Percentiles rank a stretch among this genome's conserved stretches.
Evolutionary conservation across 2,797 vertebrate genomes (phyloP).

Genomic region (Xenops minutus): DNA sequence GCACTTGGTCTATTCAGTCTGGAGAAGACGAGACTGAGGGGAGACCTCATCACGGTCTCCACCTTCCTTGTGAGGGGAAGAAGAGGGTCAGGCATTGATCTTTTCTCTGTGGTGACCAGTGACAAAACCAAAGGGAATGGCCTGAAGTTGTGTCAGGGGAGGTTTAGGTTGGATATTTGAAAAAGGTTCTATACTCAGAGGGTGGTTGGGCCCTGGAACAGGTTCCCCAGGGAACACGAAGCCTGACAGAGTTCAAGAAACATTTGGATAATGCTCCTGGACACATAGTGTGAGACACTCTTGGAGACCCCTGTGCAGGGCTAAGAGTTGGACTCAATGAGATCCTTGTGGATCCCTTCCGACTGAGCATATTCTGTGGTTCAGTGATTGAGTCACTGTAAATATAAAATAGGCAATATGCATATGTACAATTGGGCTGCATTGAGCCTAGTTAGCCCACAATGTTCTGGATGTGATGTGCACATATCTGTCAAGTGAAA

Average conservation of each 20-base stretch:
- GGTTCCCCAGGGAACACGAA: not conserved
- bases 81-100: not conserved
- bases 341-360: not conserved
- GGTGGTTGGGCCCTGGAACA: not conserved
- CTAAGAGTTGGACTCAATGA: not conserved
- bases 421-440: not conserved
- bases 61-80: not conserved
- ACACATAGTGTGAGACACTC: not conserved
- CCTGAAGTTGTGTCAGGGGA: not conserved
- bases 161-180: not conserved
- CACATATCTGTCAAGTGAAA: not conserved
- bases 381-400: not conserved
- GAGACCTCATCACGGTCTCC: not conserved
- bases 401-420: not conserved
- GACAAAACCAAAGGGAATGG: not conserved
- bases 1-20: not conserved
- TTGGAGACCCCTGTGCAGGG: not conserved
- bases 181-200: not conserved
- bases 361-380: not conserved
- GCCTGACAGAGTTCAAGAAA: not conserved
- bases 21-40: not conserved
- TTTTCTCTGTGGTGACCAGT: not conserved
- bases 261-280: not conserved
- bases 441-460: not conserved
- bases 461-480: not conserved